Evolutionary conservation across 1,140 invertebrate species (phyloP).

Genomic region (Neoseiulus cucumeris): DNA sequence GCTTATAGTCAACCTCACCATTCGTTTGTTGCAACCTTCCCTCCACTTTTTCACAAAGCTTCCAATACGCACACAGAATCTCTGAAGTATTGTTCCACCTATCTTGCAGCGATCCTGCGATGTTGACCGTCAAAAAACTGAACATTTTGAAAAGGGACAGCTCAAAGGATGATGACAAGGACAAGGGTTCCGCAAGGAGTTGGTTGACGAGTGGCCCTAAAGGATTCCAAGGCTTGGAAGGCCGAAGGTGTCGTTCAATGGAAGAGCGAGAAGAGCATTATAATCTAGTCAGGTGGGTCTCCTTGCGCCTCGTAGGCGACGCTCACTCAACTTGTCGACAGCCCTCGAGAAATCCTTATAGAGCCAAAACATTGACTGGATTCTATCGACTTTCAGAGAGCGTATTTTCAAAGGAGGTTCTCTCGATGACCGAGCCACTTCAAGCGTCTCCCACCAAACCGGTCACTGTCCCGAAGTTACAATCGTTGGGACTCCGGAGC

Average conservation of each 20-base stretch:
- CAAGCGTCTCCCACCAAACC: not conserved
- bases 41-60: no score
- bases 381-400: not conserved
- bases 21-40: no score
- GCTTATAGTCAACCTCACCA: no score
- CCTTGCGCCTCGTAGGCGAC: not conserved
- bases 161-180: slow-evolving; percentile 6
- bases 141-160: slow-evolving; percentile 2
- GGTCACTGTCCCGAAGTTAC: not conserved
- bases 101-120: slow-evolving; percentile 8
- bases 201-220: not conserved
- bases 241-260: slow-evolving; percentile 8
- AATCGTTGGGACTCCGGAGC: no score
- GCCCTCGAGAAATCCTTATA: not conserved
- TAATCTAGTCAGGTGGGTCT: not conserved
- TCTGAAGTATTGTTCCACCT: no score
- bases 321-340: not conserved
- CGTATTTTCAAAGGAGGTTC: slow-evolving; percentile 10
- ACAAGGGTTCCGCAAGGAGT: not conserved
- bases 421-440: slow-evolving; percentile 4
- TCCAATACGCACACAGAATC: no score
- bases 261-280: slow-evolving; percentile 1
- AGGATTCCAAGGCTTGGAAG: slow-evolving; percentile 5
- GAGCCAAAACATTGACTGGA: not conserved
- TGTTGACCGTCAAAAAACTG: slow-evolving; percentile 1